Base-by-base conservation (phyloP, 2,113 vertebrate genomes). In the Ia io region DNA sequence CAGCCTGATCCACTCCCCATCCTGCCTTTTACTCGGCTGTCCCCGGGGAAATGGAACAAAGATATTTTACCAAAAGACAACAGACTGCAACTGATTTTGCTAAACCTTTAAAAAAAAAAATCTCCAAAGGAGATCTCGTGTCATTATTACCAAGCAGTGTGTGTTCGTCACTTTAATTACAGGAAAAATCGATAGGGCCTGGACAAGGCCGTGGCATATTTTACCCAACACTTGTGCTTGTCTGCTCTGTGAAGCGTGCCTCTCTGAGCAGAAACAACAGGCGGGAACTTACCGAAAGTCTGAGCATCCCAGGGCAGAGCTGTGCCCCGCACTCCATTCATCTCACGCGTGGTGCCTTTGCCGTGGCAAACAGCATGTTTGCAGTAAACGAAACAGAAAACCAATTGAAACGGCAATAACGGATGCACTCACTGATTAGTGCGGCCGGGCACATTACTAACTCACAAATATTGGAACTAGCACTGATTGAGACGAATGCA, bases 391-490 rank as follows among this genome's bases (percentile, higher is more conserved):
- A 95, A 88, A 79, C 88, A 82, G 93, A 97, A 98, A 98, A 96
- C 88, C 98, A 97, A 97, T 96, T 94, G 96, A 97, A 98, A 97
- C 86, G 91, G 90, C 84, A 95, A 93, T 96, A 98, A 98, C 80
- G 97, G 95, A 98, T 96, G 83, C 89, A 73, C 96, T 95, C 91
- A 94, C 93, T 92, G 96, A 96, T 98, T 98, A 98, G 97, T 88
- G 94, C 32, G 44, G 80, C 88, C 94, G 88, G 69, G 78, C 67
- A 94, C 93, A 97, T 98, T 98, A 96, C 97, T 98, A 98, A 98
- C 98, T 98, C 95, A 97, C 98, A 98, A 98, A 98, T 98, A 98
- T 97, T 98, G 98, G 98, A 98, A 98, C 96, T 95, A 98, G 88
- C 97, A 95, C 89, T 97, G 97, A 98, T 97, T 95, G 97, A 98